Evolutionary conservation across 2,888 invertebrate genomes (phyloP).

Genomic region (Teinopalpus imperialis): DNA sequence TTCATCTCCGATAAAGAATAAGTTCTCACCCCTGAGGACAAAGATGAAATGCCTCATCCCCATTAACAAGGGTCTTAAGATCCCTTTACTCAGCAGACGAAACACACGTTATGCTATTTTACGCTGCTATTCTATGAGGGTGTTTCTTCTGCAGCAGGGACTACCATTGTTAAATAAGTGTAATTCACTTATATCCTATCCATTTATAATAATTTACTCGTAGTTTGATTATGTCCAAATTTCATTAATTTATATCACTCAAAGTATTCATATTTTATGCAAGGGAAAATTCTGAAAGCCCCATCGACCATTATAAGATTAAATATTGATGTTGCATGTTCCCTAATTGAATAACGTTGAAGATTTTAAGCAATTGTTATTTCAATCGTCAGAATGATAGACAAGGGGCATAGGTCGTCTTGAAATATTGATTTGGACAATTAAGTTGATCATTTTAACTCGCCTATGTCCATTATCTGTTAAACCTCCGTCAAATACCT

Average conservation of each 20-base stretch:
- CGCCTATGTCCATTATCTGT: slow-evolving; percentile 28
- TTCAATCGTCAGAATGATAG: slow-evolving; percentile 41
- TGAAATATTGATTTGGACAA: slow-evolving; percentile 39
- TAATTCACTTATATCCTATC: too few relatives aligned
- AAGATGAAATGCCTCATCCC: too few relatives aligned
- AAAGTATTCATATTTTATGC: slow-evolving; percentile 23
- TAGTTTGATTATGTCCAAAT: slow-evolving; percentile 4
- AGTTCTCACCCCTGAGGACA: too few relatives aligned
- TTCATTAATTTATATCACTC: slow-evolving; percentile 10
- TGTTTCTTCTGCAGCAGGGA: too few relatives aligned
- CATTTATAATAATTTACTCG: too few relatives aligned
- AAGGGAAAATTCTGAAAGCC: slow-evolving; percentile 26
- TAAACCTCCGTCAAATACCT: slow-evolving; percentile 6
- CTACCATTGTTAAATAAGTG: too few relatives aligned
- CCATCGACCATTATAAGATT: slow-evolving; percentile 33
- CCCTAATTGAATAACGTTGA: slow-evolving; percentile 22
- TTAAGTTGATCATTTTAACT: slow-evolving; percentile 28
- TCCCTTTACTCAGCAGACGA: too few relatives aligned
- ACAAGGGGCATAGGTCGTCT: slow-evolving; percentile 34
- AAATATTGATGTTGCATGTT: slow-evolving; percentile 34
- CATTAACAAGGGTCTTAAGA: too few relatives aligned
- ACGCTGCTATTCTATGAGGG: too few relatives aligned
- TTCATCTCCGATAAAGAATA: too few relatives aligned
- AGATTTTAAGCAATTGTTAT: slow-evolving; percentile 37
- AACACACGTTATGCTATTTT: too few relatives aligned